Evolutionary conservation across 2,113 vertebrate species (phyloP).

Genomic region (Myotis yumanensis): DNA sequence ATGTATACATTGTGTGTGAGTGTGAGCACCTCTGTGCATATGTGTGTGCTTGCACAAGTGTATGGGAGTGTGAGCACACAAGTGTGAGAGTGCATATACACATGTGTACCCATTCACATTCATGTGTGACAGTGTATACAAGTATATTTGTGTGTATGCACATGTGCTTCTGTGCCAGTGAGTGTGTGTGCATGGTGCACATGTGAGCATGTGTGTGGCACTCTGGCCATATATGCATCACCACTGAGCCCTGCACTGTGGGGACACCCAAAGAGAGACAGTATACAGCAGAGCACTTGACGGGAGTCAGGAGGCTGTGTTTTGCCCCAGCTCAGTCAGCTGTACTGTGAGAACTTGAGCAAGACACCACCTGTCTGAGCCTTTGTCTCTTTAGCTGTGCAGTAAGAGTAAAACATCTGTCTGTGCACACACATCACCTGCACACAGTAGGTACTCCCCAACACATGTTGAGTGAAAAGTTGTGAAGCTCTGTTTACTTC

Average conservation of each 20-base stretch:
- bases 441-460: not conserved
- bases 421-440: not conserved
- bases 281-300: fast-evolving
- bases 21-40: not conserved
- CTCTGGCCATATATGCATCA: too few relatives aligned
- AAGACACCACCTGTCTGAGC: not conserved
- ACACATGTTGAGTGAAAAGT: not conserved
- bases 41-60: not conserved
- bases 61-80: not conserved
- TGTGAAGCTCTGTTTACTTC: not conserved
- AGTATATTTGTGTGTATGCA: not conserved
- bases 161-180: not conserved
- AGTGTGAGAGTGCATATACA: not conserved
- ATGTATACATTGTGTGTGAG: not conserved
- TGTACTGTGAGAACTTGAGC: not conserved
- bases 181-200: not conserved
- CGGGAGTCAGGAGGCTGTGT: not conserved
- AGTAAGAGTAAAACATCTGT: not conserved
- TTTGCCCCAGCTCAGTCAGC: too few relatives aligned
- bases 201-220: not conserved
- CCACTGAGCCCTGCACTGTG: not conserved
- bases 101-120: not conserved
- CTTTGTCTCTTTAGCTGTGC: not conserved
- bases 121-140: too few relatives aligned
- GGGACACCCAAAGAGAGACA: not conserved